Evolutionary conservation across 2,113 vertebrate genomes (phyloP), one percentile per base, ranked within the genome.

Genomic region (Onychorhynchus coronatus): DNA sequence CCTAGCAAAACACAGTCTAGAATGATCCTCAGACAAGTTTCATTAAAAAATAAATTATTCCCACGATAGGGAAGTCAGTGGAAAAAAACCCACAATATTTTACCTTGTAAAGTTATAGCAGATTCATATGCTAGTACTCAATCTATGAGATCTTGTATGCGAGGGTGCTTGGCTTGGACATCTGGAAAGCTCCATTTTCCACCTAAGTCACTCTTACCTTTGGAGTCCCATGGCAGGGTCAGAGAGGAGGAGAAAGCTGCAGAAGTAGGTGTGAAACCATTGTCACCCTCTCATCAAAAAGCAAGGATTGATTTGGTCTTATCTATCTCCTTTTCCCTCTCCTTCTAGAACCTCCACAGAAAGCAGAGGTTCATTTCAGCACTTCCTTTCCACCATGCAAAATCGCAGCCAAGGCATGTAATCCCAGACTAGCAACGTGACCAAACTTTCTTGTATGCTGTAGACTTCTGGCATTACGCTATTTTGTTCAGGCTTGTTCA

Each of bases 31-130:
- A 68, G 25, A 72, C 3, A 71, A 30, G 9, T 75, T 62, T 53
- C 53, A 77, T 49, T 42, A 50, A 39, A 58, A 42, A 71, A 1
- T 1, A 66, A 67, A 67, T 33, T 15, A 73, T 47, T 82, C 6
- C 12, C 47, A 37, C 1, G 3, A 41, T 4, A 76, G 4, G 6
- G 14, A 61, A 77, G 35, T 17, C 8, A 21, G 27, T 31, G 8
- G 0, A 0, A 33, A 72, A 39, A 67, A 18, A 1, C 0, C 1
- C 10, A 59, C 12, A 55, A 10, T 62, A 79, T 84, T 91, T 52
- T 42, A 74, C 16, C n/a, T 58, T 55, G 6, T 12, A 41, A 62
- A 78, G 21, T 72, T 87, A 63, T 3, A 84, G 41, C 24, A 85
- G n/a, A 72, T 82, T 55, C 3, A 85, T 46, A 59, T 71, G 23